Percentiles rank a stretch among this genome's conserved stretches.
phyloP scores from a whole-genome alignment of 2,888 invertebrate genomes.

The Choristoneura rosaceana region DNA sequence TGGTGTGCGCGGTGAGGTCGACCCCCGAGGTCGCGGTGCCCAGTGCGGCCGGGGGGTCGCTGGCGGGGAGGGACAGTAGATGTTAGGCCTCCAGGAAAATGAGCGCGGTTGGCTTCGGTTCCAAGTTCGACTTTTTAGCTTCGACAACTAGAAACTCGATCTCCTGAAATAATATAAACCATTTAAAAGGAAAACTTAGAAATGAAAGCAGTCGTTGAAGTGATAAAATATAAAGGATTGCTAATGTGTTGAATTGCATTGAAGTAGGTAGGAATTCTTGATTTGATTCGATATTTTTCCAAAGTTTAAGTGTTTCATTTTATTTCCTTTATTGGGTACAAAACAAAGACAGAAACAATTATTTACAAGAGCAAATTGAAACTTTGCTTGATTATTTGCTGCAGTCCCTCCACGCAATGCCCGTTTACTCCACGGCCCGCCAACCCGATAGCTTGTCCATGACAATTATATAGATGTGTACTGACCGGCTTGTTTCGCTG shows the following conservation, averaged over 20 bases:
- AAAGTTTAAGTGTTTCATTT: too few species aligned
- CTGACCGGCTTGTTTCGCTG: slow-evolving; percentile 90
- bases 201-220: too few species aligned
- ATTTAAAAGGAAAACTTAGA: background rate
- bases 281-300: too few species aligned
- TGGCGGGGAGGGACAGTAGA: slow-evolving; percentile 94
- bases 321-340: too few species aligned
- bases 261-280: too few species aligned
- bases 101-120: slow-evolving; percentile 95
- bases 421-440: slow-evolving; percentile 98
- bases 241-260: background rate
- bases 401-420: slow-evolving; percentile 90
- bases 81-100: slow-evolving; percentile 97
- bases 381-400: slow-evolving; percentile 78
- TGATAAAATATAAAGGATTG: too few species aligned
- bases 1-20: slow-evolving; percentile 87
- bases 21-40: slow-evolving; percentile 86
- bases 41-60: slow-evolving; percentile 89
- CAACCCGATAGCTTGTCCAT: slow-evolving; percentile 82
- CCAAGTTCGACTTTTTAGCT: slow-evolving; percentile 96
- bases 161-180: slow-evolving; percentile 82
- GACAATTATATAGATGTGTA: background rate
- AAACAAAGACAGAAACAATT: too few species aligned
- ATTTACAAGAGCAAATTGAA: too few species aligned
- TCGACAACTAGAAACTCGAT: slow-evolving; percentile 97